These are phyloP conservation scores for Characodon lateralis DNA, from an alignment of 2,797 vertebrate genomes.

Conservation along the genomic window DNA sequence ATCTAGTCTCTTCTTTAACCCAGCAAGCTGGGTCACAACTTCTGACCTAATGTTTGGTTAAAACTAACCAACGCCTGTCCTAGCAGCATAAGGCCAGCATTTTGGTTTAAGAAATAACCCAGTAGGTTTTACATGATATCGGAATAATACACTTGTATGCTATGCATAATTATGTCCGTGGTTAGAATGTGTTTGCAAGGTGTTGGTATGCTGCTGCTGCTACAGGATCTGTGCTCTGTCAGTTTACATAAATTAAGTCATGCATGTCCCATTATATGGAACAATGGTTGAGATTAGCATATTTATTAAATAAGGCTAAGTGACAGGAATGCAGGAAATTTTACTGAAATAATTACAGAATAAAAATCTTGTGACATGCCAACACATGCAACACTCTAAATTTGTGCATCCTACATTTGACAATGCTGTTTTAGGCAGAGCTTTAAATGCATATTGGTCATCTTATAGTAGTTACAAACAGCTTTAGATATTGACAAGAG, in stretches of 20 bases:
- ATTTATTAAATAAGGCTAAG: not conserved
- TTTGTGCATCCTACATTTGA: too few relatives aligned
- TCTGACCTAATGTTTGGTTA: not conserved
- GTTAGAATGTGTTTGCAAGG: not conserved
- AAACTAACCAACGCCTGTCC: not conserved
- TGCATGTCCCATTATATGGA: not conserved
- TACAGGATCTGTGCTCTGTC: not conserved
- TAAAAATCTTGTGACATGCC: not conserved
- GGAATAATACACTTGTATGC: not conserved
- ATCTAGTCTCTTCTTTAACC: not conserved
- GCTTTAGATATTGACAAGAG: conserved; percentile 15
- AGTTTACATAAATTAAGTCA: not conserved
- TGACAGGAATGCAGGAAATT: not conserved
- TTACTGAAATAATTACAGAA: not conserved
- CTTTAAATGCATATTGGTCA: not conserved
- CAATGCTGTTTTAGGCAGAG: not conserved
- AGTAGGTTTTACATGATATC: not conserved
- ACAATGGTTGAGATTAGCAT: not conserved
- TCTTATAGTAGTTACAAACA: conserved; percentile 16
- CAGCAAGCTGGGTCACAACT: not conserved
- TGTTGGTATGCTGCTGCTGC: not conserved
- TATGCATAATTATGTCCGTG: not conserved
- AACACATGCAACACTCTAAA: not conserved
- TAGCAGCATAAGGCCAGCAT: not conserved
- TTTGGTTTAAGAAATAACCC: not conserved